Conservation (phyloP, 64 coral and sea anemone species). For the Anthopleura sola region DNA sequence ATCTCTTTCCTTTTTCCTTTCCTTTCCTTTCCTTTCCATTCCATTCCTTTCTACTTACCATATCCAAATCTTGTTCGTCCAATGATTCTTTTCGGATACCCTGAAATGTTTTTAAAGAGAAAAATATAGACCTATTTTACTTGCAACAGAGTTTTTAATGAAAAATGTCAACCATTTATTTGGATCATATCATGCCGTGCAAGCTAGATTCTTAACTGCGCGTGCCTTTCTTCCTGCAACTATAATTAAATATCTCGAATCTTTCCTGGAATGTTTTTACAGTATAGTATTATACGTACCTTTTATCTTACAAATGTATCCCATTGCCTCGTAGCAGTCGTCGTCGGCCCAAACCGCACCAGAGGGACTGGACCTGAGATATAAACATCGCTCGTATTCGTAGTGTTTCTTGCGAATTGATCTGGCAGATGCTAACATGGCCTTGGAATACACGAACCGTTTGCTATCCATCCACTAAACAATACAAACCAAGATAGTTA, state of each 20-base stretch:
- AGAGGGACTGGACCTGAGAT: constrained; percentile 22
- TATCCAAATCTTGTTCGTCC: constrained; percentile 47
- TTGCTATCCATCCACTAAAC: constrained; percentile 11
- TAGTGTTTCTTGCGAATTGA: not conserved
- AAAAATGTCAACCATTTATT: too few species aligned
- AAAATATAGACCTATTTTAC: not conserved
- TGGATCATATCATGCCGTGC: too few species aligned
- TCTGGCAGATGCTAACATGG: not conserved
- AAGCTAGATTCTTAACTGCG: too few species aligned
- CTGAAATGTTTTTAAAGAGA: constrained; percentile 28
- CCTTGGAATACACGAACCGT: not conserved
- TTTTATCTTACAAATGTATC: constrained; percentile 57
- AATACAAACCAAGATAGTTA: not conserved
- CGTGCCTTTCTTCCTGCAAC: too few species aligned
- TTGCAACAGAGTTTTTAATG: not conserved
- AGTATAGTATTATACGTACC: not conserved
- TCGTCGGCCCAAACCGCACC: constrained; percentile 22
- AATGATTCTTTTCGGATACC: constrained; percentile 54
- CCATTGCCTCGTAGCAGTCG: constrained; percentile 43
- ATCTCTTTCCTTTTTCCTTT: too few species aligned
- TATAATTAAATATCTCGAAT: too few species aligned
- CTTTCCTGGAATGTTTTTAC: too few species aligned
- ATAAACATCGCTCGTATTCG: constrained; percentile 40
- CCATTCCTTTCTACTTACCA: constrained; percentile 21
- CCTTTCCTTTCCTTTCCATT: not conserved